Conservation (phyloP, 2,888 invertebrate genomes). For the Dorcus parallelipipedus region DNA sequence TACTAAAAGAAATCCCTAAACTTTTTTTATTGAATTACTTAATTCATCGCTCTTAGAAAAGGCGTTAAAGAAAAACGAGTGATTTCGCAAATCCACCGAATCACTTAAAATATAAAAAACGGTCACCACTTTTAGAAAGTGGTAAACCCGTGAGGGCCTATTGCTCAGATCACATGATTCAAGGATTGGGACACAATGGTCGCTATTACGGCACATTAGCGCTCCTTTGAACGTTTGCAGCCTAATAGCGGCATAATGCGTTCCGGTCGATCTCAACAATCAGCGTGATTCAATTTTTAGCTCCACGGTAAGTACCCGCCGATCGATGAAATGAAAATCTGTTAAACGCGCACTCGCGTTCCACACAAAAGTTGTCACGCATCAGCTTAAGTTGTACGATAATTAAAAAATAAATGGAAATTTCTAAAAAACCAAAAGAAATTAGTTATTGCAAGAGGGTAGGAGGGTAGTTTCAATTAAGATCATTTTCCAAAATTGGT, state of each 20-base stretch:
- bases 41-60: no score
- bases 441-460: no score
- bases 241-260: conserved; percentile 45
- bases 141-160: conserved; percentile 35
- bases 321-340: conserved; percentile 6
- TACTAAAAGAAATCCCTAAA: no score
- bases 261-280: conserved; percentile 46
- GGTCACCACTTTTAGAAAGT: not conserved
- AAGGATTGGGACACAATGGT: conserved; percentile 45
- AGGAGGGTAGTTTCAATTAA: no score
- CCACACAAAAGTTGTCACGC: no score
- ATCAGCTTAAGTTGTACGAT: no score
- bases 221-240: conserved; percentile 47
- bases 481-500: no score
- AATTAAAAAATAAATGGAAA: no score
- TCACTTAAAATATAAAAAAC: not conserved
- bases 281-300: conserved; percentile 46
- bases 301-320: conserved; percentile 34
- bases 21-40: no score
- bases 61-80: not conserved
- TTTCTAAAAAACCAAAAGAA: no score
- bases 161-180: conserved; percentile 42
- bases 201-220: conserved; percentile 47
- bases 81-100: not conserved
- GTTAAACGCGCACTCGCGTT: conserved; percentile 4